A percentile compares a stretch with the other conserved stretches of the same genome.
These are phyloP conservation scores for Strix aluco DNA, from an alignment of 2,113 vertebrate species.

Conservation along the genomic window DNA sequence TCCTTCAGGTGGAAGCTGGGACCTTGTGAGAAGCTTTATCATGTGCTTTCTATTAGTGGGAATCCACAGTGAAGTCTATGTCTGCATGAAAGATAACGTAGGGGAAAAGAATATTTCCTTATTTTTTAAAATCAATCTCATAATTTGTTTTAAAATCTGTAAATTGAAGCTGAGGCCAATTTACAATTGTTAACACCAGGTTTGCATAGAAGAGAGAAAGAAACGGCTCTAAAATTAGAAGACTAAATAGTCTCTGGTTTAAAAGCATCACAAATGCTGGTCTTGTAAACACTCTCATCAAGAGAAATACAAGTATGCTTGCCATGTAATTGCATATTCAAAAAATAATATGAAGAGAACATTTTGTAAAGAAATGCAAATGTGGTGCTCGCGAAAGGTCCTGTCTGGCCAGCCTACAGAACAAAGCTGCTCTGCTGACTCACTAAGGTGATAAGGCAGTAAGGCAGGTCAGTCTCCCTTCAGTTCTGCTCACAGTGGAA, in stretches of 20 bases:
- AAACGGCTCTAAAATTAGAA: constrained; percentile 20
- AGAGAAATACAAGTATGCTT: background rate
- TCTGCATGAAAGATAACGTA: background rate
- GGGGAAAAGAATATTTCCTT: background rate
- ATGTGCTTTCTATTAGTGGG: background rate
- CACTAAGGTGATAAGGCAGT: background rate
- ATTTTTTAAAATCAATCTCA: background rate
- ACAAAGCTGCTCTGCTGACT: background rate
- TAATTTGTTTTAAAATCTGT: background rate
- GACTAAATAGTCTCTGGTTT: background rate
- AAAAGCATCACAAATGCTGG: constrained; percentile 6
- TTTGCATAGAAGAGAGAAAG: background rate
- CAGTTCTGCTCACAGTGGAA: background rate
- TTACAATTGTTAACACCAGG: background rate
- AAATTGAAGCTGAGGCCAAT: background rate
- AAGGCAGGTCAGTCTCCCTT: background rate
- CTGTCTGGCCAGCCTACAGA: background rate
- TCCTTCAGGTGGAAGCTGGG: background rate
- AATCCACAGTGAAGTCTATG: background rate
- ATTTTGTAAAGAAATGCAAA: background rate
- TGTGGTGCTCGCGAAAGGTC: background rate
- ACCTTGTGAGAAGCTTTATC: background rate
- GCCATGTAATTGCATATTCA: background rate
- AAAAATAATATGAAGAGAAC: background rate
- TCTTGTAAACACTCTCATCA: background rate